Percentiles rank a stretch among this genome's conserved stretches.
Conservation (phyloP, 2,888 invertebrate genomes). For the Euproctis similis region DNA sequence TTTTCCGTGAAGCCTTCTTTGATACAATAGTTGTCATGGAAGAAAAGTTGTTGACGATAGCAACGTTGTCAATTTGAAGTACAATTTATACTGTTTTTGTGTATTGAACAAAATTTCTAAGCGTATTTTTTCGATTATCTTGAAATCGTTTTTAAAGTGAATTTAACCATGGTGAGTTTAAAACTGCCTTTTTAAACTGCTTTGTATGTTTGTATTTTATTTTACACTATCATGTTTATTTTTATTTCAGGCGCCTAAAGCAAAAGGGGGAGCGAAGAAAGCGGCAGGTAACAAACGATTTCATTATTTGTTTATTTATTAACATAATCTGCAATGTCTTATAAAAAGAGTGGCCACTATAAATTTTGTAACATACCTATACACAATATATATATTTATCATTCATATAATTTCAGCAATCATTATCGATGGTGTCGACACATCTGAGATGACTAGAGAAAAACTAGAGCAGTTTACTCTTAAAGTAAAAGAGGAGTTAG, state of each 20-base stretch:
- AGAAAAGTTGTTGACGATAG: constrained; percentile 19
- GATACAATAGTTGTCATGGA: constrained; percentile 18
- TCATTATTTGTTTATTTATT: too few relatives aligned
- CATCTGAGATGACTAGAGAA: constrained; percentile 93
- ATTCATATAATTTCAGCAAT: constrained; percentile 64
- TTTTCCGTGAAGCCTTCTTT: not conserved
- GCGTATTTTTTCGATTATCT: too few relatives aligned
- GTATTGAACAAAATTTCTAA: too few relatives aligned
- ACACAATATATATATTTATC: not conserved
- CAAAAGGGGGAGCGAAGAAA: constrained; percentile 50
- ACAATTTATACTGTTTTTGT: too few relatives aligned
- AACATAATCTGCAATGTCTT: too few relatives aligned
- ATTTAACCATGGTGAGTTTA: too few relatives aligned
- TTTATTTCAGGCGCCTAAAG: constrained; percentile 57
- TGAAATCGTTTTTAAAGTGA: too few relatives aligned
- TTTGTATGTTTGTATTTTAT: too few relatives aligned
- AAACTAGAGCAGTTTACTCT: constrained; percentile 92
- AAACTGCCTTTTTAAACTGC: too few relatives aligned
- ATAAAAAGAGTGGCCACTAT: not conserved
- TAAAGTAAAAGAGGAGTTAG: constrained; percentile 91
- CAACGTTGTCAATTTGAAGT: constrained; percentile 13
- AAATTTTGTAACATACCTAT: not conserved
- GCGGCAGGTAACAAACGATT: constrained; percentile 41
- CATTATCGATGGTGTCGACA: constrained; percentile 92
- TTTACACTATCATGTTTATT: not conserved